Evolutionary conservation across 2,113 vertebrate species (phyloP), one percentile per base, ranked within the genome.

Genomic region (Ictidomys tridecemlineatus): DNA sequence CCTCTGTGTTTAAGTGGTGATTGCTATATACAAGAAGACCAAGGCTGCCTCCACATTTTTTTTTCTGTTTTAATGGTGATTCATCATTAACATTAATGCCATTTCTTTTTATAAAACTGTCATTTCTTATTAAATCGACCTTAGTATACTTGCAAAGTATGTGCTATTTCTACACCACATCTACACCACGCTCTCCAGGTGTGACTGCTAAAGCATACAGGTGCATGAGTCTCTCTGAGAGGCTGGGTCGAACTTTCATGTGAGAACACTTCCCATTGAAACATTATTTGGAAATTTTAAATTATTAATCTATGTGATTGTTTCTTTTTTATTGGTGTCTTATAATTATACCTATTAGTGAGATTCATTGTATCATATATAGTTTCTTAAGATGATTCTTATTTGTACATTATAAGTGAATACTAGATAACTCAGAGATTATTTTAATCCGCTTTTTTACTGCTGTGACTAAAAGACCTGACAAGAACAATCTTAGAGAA

Each of bases 301-400:
- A 63, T 89, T 77, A 37, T 79, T 73, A 48, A 80, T 92, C 42
- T 88, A 45, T 39, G 18, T 22, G 7, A 37, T 72, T n/a, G 34
- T 2, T 34, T 34, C 67, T 34, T 70, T 70, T n/a, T 70, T 70
- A 70, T 70, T 70, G 14, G 67, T 28, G 26, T 28, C 9, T 63
- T 63, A 63, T 63, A 63, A 63, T 63, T 63, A 63, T 63, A 63
- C 61, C 24, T 28, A 53, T 30, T 32, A 8, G 13, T 17, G 16
- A 48, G 48, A 78, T 30, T 16, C 8, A 28, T 63, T 63, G 17
- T 18, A 42, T 30, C 30, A 10, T 28, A 8, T 13, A 65, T n/a
- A 58, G 37, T 79, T 92, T 84, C 78, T 94, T 45, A 89, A 78
- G 76, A 77, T 20, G 32, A 45, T 39, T 58, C 53, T 73, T 34